Percentiles rank a stretch among this genome's conserved stretches.
Conservation (phyloP, 2,113 vertebrate genomes). For the Capricornis sumatraensis region DNA sequence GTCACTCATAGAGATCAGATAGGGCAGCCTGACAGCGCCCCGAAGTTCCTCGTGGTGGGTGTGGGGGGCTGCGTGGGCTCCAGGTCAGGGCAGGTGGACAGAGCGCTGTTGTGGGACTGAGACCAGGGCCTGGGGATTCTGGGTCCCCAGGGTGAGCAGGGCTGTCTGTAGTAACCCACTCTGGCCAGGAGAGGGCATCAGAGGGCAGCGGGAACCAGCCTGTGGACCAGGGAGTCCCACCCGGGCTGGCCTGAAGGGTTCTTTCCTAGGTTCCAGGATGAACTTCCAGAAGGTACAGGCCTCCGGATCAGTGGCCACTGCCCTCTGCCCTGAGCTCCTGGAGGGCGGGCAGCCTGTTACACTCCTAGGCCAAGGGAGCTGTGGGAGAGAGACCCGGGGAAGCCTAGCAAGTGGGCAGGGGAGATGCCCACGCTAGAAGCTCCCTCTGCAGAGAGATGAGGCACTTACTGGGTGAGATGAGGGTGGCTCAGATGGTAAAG, state of each 20-base stretch:
- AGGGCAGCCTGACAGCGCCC: not conserved
- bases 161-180: not conserved
- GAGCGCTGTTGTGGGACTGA: no score
- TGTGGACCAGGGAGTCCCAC: rapidly evolving
- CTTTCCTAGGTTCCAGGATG: not conserved
- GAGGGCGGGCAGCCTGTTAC: rapidly evolving
- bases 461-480: rapidly evolving
- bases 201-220: not conserved
- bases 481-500: not conserved
- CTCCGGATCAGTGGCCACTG: no score
- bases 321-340: no score
- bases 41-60: rapidly evolving
- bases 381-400: not conserved
- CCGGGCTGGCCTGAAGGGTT: no score
- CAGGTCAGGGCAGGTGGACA: not conserved
- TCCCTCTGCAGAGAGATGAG: not conserved
- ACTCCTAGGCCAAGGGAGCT: not conserved
- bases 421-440: not conserved
- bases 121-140: not conserved
- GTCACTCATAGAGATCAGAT: rapidly evolving
- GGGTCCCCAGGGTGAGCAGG: not conserved
- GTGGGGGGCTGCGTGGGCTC: not conserved
- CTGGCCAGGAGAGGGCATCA: not conserved
- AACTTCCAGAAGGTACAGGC: not conserved
- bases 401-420: not conserved